phyloP scores from a whole-genome alignment of 1,140 invertebrate species.

The Drosophila ogumai region DNA sequence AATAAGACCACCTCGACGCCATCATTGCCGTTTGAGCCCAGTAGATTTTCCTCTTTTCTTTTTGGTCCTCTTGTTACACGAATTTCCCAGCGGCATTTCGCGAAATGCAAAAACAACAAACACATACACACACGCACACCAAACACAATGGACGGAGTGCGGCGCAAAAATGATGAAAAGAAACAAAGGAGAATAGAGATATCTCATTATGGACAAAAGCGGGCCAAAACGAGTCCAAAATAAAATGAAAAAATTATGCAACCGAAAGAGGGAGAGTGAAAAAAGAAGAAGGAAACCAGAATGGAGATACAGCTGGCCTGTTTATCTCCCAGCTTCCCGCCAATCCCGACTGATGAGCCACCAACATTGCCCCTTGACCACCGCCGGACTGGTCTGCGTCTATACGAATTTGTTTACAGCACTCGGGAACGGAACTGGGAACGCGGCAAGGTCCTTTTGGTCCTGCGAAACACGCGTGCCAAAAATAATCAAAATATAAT shows the following conservation, averaged over 20 bases:
- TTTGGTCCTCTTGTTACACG: constrained; percentile 38
- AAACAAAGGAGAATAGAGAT: constrained; percentile 81
- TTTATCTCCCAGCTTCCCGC: constrained; percentile 22
- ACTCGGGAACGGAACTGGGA: constrained; percentile 23
- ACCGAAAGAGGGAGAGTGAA: constrained; percentile 25
- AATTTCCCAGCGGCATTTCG: constrained; percentile 77
- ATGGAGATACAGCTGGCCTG: constrained; percentile 25
- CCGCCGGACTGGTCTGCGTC: constrained; percentile 27
- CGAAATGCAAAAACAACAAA: constrained; percentile 76
- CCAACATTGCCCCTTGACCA: constrained; percentile 22
- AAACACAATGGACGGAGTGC: constrained; percentile 37
- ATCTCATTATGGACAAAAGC: constrained; percentile 82
- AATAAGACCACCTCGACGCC: constrained; percentile 71
- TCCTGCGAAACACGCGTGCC: constrained; percentile 61
- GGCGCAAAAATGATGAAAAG: constrained; percentile 69
- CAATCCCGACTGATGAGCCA: constrained; percentile 19
- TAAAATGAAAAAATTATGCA: constrained; percentile 82
- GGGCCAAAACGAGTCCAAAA: constrained; percentile 63
- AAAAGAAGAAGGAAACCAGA: not conserved
- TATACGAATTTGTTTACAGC: constrained; percentile 78
- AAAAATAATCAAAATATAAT: constrained; percentile 80
- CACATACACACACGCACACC: constrained; percentile 51
- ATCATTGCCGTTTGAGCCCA: constrained; percentile 74
- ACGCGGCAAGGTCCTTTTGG: constrained; percentile 4
- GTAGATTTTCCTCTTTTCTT: constrained; percentile 50